phyloP scores from a whole-genome alignment of 2,113 vertebrate genomes.

The Prolemur simus region DNA sequence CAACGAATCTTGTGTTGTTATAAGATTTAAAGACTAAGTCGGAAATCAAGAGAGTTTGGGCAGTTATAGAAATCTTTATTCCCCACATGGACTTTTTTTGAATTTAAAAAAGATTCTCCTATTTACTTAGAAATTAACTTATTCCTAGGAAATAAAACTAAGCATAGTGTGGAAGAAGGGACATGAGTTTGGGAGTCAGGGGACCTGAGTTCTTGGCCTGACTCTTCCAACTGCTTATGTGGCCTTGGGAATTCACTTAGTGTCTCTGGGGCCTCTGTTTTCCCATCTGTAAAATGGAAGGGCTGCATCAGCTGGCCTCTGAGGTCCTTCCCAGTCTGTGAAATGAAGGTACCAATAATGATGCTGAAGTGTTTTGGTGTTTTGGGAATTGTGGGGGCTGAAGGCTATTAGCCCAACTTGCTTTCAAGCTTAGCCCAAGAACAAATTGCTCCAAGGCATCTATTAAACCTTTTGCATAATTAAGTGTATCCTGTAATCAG shows the following conservation, averaged over 20 bases:
- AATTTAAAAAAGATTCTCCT: neutral
- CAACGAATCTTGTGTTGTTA: neutral
- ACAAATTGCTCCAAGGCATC: conserved; percentile 45
- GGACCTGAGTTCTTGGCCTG: neutral
- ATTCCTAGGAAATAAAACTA: neutral
- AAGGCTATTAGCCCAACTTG: conserved; percentile 33
- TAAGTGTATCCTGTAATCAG: conserved; percentile 62
- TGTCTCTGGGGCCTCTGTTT: neutral
- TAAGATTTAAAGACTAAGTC: neutral
- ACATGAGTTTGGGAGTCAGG: neutral
- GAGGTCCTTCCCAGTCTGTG: neutral
- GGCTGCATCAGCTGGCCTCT: neutral
- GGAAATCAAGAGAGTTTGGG: neutral
- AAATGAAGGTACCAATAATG: neutral
- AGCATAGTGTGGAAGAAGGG: neutral
- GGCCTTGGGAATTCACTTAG: neutral
- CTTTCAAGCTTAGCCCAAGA: conserved; percentile 33
- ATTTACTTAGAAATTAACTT: neutral
- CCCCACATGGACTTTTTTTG: neutral
- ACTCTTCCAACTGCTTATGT: neutral
- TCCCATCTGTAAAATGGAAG: neutral
- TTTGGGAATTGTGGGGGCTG: neutral
- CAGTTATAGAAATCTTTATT: conserved; percentile 27
- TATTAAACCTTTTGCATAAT: conserved; percentile 67
- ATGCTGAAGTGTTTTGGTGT: neutral